Evolutionary conservation across 2,113 vertebrate genomes (phyloP).

Genomic region (Nesoenas mayeri): DNA sequence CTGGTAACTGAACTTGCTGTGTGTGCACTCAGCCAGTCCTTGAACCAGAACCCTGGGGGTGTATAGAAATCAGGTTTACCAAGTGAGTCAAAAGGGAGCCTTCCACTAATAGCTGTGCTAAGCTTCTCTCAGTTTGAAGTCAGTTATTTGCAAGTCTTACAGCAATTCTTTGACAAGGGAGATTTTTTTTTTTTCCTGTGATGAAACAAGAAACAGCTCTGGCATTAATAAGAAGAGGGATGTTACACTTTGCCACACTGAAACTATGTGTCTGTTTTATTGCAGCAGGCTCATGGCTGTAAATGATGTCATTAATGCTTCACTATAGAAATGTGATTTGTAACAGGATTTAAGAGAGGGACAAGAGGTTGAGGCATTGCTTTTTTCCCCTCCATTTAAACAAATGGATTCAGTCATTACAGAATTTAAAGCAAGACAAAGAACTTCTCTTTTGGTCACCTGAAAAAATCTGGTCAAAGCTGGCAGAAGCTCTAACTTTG

Average conservation of each 20-base stretch:
- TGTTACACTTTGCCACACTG: neutral
- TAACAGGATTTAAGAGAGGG: neutral
- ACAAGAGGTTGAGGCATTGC: neutral
- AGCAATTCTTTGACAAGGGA: constrained; percentile 17
- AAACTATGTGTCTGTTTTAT: neutral
- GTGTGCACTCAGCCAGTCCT: constrained; percentile 30
- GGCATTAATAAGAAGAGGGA: neutral
- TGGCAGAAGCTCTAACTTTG: neutral
- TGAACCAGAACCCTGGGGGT: constrained; percentile 46
- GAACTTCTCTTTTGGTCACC: neutral
- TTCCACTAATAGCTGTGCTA: constrained; percentile 55
- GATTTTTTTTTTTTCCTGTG: neutral
- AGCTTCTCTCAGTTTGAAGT: constrained; percentile 62
- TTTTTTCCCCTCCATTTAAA: neutral
- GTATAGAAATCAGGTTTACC: constrained; percentile 55
- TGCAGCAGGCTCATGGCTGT: neutral
- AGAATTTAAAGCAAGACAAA: neutral
- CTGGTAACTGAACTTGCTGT: constrained; percentile 56
- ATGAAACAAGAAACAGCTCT: constrained; percentile 10
- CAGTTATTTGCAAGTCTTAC: constrained; percentile 52
- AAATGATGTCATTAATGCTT: neutral
- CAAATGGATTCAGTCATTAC: neutral
- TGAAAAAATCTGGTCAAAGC: neutral
- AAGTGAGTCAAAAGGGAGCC: constrained; percentile 33
- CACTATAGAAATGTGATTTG: neutral